Base-by-base conservation (phyloP, 1,140 invertebrate species). In the Drosophila pectinifera region DNA sequence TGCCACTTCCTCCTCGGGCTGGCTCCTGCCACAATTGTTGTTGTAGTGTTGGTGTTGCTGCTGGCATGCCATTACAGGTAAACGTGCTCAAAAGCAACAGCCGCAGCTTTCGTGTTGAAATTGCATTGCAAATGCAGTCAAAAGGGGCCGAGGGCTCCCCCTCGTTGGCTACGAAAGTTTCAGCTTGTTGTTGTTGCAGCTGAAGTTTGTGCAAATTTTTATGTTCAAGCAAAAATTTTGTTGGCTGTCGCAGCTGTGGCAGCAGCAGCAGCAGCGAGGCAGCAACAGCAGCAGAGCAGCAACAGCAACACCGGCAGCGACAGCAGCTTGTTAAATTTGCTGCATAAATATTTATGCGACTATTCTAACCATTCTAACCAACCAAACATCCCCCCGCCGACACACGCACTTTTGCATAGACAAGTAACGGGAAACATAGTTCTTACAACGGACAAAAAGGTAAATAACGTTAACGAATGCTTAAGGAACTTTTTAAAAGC, bases 41-140 rank as follows among this genome's bases (percentile, higher is more conserved):
- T 48, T 81, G 73, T 39, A 38, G 45, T 55, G 61, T 34, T 49
- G 31, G 49, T 53, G 62, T 38, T 46, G 73, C 42, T 61, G 51
- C 36, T 59, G 68, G 70, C 73, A 77, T 77, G 74, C 74, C 51
- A 78, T 78, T 88, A 86, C 76, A 88, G 83, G 84, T 84, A 89
- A 86, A 86, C 83, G 83, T 86, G 83, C 83, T 86, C 79, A 56
- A 58, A 76, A 68, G 83, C 83, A 89, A 89, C 79, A 82, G 63
- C 80, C 74, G 70, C 84, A 86, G 83, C 83, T 86, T 86, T 86
- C 84, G 84, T 83, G 84, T 77, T 76, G 84, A 86, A 86, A 86
- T 86, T 86, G 80, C 83, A 86, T 86, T 83, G 84, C 80, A 86
- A 86, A 88, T 86, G 83, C 84, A 76, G 51, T 51, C 73, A 54